phyloP scores from a whole-genome alignment of 2,113 vertebrate species.

The Anolis carolinensis region DNA sequence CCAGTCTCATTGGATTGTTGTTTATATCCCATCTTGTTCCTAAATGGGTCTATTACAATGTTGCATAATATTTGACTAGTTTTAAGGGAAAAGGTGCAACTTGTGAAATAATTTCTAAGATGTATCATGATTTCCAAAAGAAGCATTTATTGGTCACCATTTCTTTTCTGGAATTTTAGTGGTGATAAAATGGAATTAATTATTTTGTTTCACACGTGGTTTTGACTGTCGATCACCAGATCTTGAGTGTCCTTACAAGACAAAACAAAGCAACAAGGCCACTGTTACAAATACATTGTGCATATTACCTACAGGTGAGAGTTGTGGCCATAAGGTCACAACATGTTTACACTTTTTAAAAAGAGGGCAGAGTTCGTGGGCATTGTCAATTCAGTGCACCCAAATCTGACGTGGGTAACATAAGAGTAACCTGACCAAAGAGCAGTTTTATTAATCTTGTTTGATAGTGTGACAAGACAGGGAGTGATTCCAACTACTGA shows the following conservation, averaged over 20 bases:
- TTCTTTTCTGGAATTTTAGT: not conserved
- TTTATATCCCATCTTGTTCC: no score
- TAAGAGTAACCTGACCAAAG: constrained; percentile 56
- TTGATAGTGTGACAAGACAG: constrained; percentile 44
- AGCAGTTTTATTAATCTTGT: constrained; percentile 46
- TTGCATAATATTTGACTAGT: constrained; percentile 57
- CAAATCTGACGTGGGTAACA: constrained; percentile 44
- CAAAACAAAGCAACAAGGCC: constrained; percentile 17
- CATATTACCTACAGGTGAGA: constrained; percentile 50
- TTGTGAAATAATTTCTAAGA: constrained; percentile 42
- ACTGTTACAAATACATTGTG: constrained; percentile 51
- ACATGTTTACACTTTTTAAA: constrained; percentile 61
- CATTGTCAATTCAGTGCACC: constrained; percentile 43
- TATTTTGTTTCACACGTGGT: not conserved
- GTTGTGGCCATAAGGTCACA: constrained; percentile 52
- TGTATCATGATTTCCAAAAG: not conserved
- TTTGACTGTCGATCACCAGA: constrained; percentile 20
- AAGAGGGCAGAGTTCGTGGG: constrained; percentile 47
- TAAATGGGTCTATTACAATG: constrained; percentile 46
- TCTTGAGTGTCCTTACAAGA: constrained; percentile 17
- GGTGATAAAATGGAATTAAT: not conserved
- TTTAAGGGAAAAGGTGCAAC: constrained; percentile 62
- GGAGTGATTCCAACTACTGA: not conserved
- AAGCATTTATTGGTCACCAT: not conserved
- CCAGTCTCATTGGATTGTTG: no score